Base-by-base conservation (phyloP, 1,140 invertebrate species). In the Dreissena rostriformis region DNA sequence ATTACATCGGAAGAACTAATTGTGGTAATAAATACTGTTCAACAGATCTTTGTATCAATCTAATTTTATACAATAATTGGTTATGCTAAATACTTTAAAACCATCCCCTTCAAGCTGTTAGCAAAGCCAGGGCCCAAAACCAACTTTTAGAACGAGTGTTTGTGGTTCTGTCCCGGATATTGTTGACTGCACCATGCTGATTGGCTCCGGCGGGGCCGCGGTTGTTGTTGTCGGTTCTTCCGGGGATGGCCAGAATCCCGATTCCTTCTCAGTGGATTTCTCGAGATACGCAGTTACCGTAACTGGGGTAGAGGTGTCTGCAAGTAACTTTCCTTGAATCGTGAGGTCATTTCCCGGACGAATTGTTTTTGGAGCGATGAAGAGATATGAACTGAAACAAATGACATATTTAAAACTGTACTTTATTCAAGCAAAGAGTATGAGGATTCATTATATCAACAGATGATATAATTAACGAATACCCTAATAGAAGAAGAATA, bases 331-430 rank as follows among this genome's bases (percentile, higher is more conserved):
- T 5, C 66, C 68, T 57, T 77, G 65, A n/a, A 84, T 84, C 14
- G 26, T 77, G 22, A 77, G 74, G 24, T 70, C n/a, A 71, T 77
- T 55, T 17, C 73, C 74, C 19, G 73, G 67, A 1, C 82, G 73
- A 8, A 78, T 78, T 0, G 74, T 84, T 17, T 78, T 78, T 29
- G 74, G 68, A 19, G 75, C 26, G n/a, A 73, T 66, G 19, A 84
- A 77, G 22, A 84, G 29, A 26, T 72, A 78, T 11, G 66, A 63
- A 77, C 74, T 85, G 71, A 74, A 80, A 79, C 17, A 28, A n/a
- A n/a, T n/a, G 19, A 55, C 0, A 28, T 39, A 2, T 39, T 39
- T 39, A 39, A 2, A 2, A 5, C 39, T 39, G 39, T 39, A 39
- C 8, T 39, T 39, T 39, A 39, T 39, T 39, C 39, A 2, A 39